These are phyloP conservation scores for Oncorhynchus tshawytscha DNA, from an alignment of 2,113 vertebrate species.

Conservation along the genomic window DNA sequence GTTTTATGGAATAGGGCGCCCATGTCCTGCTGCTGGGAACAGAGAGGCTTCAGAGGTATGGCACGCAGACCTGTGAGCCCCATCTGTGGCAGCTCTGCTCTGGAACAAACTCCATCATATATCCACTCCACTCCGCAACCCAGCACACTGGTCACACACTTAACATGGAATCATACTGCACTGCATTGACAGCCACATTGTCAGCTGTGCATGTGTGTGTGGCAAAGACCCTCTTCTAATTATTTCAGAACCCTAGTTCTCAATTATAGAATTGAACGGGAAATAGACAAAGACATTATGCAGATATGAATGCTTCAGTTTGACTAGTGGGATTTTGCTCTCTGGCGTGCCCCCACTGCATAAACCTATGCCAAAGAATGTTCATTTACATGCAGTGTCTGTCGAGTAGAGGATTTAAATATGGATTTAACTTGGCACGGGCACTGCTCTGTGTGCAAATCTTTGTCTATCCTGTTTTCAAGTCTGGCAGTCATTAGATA, in stretches of 20 bases:
- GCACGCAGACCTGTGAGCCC: background rate
- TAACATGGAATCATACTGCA: background rate
- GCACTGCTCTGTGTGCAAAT: slow-evolving; percentile 50
- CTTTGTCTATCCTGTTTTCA: slow-evolving; percentile 64
- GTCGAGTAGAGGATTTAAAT: slow-evolving; percentile 65
- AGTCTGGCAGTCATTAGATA: slow-evolving; percentile 56
- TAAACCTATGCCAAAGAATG: slow-evolving; percentile 66
- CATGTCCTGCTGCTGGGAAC: background rate
- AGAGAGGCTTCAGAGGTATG: background rate
- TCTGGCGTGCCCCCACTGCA: slow-evolving; percentile 44
- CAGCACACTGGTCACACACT: background rate
- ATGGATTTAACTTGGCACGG: slow-evolving; percentile 67
- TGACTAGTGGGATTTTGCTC: slow-evolving; percentile 37
- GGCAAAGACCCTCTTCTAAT: too few species aligned
- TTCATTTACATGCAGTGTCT: slow-evolving; percentile 64
- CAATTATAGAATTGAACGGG: slow-evolving; percentile 1
- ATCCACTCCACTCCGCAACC: background rate
- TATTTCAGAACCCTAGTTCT: background rate
- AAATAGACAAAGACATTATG: slow-evolving; percentile 9
- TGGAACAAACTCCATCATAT: slow-evolving; percentile 4
- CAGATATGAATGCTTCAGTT: slow-evolving; percentile 4
- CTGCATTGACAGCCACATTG: background rate
- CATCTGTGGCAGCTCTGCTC: background rate
- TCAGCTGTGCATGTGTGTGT: too few species aligned
- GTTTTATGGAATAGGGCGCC: background rate